These are phyloP conservation scores for Crepidodera aurea DNA, from an alignment of 2,888 invertebrate genomes.

Conservation along the genomic window DNA sequence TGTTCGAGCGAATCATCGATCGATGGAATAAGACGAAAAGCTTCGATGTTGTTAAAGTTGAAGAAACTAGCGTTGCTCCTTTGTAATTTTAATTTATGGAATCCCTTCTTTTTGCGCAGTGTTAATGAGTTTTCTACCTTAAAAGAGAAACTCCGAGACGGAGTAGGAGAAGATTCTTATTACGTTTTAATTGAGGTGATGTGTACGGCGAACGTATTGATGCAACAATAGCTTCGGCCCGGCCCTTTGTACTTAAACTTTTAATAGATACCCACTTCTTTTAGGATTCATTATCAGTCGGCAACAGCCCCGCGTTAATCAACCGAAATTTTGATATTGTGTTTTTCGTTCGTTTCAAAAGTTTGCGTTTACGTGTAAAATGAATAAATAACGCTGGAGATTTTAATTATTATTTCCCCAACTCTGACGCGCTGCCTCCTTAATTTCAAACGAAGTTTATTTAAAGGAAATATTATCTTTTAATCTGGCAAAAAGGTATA, in stretches of 20 bases:
- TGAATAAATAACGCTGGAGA: conserved; percentile 56
- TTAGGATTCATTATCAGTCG: conserved; percentile 61
- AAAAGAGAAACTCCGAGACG: conserved; percentile 28
- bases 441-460: conserved; percentile 48
- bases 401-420: conserved; percentile 57
- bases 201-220: conserved; percentile 61
- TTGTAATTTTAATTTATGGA: conserved; percentile 57
- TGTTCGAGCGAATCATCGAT: not conserved
- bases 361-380: conserved; percentile 57
- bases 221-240: conserved; percentile 46
- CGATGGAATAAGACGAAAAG: not conserved
- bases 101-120: conserved; percentile 57
- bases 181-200: conserved; percentile 64
- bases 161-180: conserved; percentile 60
- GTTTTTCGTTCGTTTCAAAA: conserved; percentile 49
- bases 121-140: conserved; percentile 62
- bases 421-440: conserved; percentile 36
- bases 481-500: conserved; percentile 42
- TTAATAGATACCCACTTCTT: conserved; percentile 62
- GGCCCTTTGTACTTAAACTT: conserved; percentile 61
- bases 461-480: conserved; percentile 49
- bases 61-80: conserved; percentile 33
- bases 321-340: conserved; percentile 58
- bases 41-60: conserved; percentile 22
- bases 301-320: conserved; percentile 57